Evolutionary conservation across 2,888 invertebrate genomes (phyloP).

Genomic region (Agriotes lineatus): DNA sequence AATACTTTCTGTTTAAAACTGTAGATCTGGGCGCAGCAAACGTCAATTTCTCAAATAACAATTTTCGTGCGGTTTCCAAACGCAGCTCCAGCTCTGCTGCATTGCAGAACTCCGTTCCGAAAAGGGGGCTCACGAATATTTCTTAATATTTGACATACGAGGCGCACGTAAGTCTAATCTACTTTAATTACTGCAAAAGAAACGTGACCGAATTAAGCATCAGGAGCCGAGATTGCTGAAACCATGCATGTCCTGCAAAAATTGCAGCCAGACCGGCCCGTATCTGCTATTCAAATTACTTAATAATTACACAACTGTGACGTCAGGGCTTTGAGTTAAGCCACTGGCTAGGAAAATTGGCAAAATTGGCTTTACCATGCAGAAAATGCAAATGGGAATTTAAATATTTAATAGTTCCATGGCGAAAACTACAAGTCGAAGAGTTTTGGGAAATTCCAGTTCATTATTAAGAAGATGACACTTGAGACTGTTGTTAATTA

Average conservation of each 20-base stretch:
- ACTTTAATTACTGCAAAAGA: constrained; percentile 35
- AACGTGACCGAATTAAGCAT: constrained; percentile 29
- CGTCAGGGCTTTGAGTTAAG: constrained; percentile 34
- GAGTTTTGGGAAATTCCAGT: too few relatives aligned
- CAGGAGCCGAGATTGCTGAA: constrained; percentile 11
- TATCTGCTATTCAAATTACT: constrained; percentile 35
- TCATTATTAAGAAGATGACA: too few relatives aligned
- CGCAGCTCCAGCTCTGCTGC: too few relatives aligned
- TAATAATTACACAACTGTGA: constrained; percentile 38
- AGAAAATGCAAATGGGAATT: constrained; percentile 34
- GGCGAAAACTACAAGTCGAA: too few relatives aligned
- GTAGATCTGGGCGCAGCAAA: too few relatives aligned
- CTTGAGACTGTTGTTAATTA: too few relatives aligned
- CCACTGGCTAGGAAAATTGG: constrained; percentile 41
- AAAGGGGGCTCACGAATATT: constrained; percentile 27
- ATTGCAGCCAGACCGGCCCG: constrained; percentile 13
- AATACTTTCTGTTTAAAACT: too few relatives aligned
- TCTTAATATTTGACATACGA: constrained; percentile 34
- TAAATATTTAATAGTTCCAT: constrained; percentile 30
- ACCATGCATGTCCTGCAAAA: constrained; percentile 25
- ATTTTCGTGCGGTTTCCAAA: too few relatives aligned
- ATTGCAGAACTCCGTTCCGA: constrained; percentile 30
- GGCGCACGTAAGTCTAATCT: constrained; percentile 36
- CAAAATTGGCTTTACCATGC: constrained; percentile 33
- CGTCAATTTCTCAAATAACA: too few relatives aligned